Conservation (phyloP, 2,797 vertebrate species). For the Vireo griseus region DNA sequence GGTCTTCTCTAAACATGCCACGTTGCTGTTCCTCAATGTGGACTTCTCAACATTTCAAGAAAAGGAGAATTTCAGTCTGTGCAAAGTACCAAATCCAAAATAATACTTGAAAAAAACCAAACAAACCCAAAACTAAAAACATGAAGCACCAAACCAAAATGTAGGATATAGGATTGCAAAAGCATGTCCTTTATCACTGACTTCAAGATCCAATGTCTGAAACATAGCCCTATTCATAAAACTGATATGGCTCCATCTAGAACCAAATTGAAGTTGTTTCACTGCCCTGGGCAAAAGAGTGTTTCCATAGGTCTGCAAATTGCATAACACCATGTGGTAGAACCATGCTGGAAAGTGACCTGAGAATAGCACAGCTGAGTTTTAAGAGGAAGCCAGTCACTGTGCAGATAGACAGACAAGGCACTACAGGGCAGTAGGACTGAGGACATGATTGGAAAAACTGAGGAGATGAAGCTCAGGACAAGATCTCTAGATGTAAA, state of each 20-base stretch:
- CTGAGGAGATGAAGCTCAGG: background rate
- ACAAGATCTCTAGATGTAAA: background rate
- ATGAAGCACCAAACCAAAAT: background rate
- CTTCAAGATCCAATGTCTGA: background rate
- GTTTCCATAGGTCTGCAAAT: background rate
- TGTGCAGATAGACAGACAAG: background rate
- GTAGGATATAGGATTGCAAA: background rate
- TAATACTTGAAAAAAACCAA: background rate
- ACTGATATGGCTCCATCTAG: background rate
- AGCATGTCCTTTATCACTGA: background rate
- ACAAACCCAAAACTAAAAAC: accelerated
- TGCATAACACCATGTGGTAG: background rate
- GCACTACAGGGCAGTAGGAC: background rate
- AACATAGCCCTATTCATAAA: background rate
- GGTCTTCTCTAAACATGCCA: background rate
- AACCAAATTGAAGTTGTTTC: background rate
- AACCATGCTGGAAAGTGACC: background rate
- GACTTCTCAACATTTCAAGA: background rate
- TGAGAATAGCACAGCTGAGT: background rate
- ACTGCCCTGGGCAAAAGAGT: background rate
- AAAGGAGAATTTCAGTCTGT: background rate
- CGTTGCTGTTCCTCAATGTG: background rate
- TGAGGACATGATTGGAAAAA: background rate
- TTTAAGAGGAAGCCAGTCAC: background rate
- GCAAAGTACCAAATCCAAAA: background rate